Evolutionary conservation across 2,113 vertebrate species (phyloP).

Genomic region (Thermophis baileyi): DNA sequence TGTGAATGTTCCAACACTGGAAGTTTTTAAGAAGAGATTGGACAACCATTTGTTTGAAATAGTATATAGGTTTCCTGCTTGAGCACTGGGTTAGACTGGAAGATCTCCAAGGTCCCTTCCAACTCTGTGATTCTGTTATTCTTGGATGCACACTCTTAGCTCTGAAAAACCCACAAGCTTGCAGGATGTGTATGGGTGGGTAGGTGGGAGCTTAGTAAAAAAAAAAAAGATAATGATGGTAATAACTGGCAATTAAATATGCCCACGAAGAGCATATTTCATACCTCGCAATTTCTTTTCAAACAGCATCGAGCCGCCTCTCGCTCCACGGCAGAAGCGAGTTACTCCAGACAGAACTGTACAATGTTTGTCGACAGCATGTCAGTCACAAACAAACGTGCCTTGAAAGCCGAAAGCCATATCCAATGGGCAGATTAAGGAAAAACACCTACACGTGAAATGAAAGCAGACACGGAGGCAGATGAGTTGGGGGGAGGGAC

Average conservation of each 20-base stretch:
- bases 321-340: not conserved
- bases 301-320: not conserved
- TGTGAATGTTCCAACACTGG: no score
- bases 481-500: accelerated
- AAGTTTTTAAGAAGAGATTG: no score
- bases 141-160: not conserved
- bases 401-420: accelerated
- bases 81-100: not conserved
- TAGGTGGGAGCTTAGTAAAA: not conserved
- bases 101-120: not conserved
- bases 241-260: constrained; percentile 14
- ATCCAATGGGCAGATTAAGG: accelerated
- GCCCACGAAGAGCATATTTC: not conserved
- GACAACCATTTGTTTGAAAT: no score
- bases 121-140: not conserved
- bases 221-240: not conserved
- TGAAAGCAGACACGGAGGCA: not conserved
- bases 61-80: no score
- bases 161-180: not conserved
- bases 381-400: not conserved
- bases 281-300: not conserved
- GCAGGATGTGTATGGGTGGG: not conserved
- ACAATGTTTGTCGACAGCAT: constrained; percentile 2
- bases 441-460: not conserved
- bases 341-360: not conserved